Base-by-base conservation (phyloP, 1,140 invertebrate genomes). In the Wasmannia auropunctata region DNA sequence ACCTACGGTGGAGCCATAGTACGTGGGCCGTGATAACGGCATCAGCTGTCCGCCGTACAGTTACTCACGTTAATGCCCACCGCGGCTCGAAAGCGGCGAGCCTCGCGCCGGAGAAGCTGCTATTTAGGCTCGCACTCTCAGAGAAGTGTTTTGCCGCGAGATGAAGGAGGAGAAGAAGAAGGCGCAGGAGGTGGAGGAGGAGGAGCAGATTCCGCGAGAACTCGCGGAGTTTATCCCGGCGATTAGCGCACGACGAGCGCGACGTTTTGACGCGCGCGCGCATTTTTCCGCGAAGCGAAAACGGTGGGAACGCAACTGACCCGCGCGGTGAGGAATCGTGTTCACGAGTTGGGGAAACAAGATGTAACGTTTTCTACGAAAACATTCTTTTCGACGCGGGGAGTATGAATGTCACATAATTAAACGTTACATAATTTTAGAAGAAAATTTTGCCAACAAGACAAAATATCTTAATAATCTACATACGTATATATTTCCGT, bases 11-110 rank as follows among this genome's bases (percentile, higher is more conserved):
- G 14, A 63, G 69, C 43, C 22, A n/a, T 56, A 40, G 40, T 72
- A 85, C 72, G 86, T 87, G 81, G 72, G 81, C 80, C 72, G 86
- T 85, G 86, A 87, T 87, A 87, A 87, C 86, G 86, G 86, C 81
- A 87, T 85, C 81, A 63, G 79, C 86, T 75, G 80, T 87, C 80
- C 37, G 58, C 58, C 51, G 83, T 80, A 86, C 84, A 85, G 87
- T 86, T 88, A 88, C 76, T 88, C 87, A 54, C 84, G 83, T 88
- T 86, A 88, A 88, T 86, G 84, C 58, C 65, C 60, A n/a, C 37
- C 54, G 46, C 25, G 63, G 58, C 85, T 76, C 62, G 37, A 84
- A 84, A 84, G 76, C 84, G 60, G 75, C 76, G 58, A 86, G 86
- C 56, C 65, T 86, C 19, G 40, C 46, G 28, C 74, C 67, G 49